Evolutionary conservation across 2,113 vertebrate genomes (phyloP).

Genomic region (Sylvilagus bachmani): DNA sequence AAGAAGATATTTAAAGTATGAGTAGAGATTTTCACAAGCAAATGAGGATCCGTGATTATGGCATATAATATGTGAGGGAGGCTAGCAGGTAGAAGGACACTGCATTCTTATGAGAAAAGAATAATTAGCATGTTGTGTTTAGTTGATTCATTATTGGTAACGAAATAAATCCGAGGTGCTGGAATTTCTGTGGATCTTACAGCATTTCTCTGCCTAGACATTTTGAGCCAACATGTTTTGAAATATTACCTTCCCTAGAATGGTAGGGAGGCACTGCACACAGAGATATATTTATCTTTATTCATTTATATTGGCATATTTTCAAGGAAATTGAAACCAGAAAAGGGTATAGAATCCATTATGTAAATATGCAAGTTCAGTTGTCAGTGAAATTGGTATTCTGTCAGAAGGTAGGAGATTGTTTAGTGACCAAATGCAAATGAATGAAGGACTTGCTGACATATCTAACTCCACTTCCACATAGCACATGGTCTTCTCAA

Average conservation of each 20-base stretch:
- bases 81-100: not conserved
- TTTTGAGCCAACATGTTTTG: conserved; percentile 62
- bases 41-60: not conserved
- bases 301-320: conserved; percentile 52
- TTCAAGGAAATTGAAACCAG: conserved; percentile 61
- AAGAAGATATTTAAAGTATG: not conserved
- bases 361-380: conserved; percentile 31
- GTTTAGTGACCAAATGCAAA: conserved; percentile 35
- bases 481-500: conserved; percentile 9
- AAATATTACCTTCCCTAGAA: conserved; percentile 48
- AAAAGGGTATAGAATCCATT: conserved; percentile 57
- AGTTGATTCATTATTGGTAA: conserved; percentile 31
- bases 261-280: not conserved
- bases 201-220: conserved; percentile 38
- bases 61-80: not conserved
- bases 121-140: conserved; percentile 21
- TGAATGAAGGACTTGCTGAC: conserved; percentile 36
- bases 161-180: conserved; percentile 16
- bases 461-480: conserved; percentile 32
- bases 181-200: conserved; percentile 7
- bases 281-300: conserved; percentile 42
- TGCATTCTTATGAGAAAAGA: not conserved
- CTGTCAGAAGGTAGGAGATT: conserved; percentile 34
- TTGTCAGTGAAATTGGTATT: conserved; percentile 60
- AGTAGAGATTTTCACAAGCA: conserved; percentile 16